Evolutionary conservation across 1,140 invertebrate genomes (phyloP), one percentile per base, ranked within the genome.

Genomic region (Gyrodactylus bullatarudis): DNA sequence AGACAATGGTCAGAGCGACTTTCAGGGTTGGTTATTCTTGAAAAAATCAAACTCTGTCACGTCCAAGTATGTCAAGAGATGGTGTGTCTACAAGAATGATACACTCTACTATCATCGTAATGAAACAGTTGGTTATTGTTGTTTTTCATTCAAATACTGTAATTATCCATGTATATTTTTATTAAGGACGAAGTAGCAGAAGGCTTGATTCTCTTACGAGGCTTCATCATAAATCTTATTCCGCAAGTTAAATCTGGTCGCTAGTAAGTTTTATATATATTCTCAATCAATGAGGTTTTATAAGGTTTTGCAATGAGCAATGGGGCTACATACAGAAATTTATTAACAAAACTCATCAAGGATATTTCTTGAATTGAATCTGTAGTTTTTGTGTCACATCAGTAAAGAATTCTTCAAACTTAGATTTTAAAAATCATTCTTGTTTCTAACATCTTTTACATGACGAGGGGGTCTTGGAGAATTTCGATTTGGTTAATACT

Each of bases 11-110:
- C 21, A 71, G 16, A 23, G 70, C 21, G 70, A 71, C n/a, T 71
- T 20, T 71, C 21, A 71, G 24, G 70, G 70, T 23, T 71, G 70
- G 70, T 71, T 71, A n/a, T 25, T n/a, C 20, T 20, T 71, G 21
- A 71, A 71, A 26, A 71, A 71, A 71, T 23, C 24, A 21, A 71
- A 24, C 24, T 23, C 24, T 1, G 1, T 71, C 24, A 26, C 21
- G 20, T 23, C 21, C 16, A 71, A 71, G 24, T 71, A 23, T 26
- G 70, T 71, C 2, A 71, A 24, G 24, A 24, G 70, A 16, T 71
- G 70, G 70, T 71, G 70, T 71, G 70, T 71, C 1, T 24, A 23
- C 20, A 71, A 71, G 24, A 23, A 8, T 23, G 21, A 25, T n/a
- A 23, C 21, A 2, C 70, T 71, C 26, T 71, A 71, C 24, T 21